Conservation (phyloP, 2,113 vertebrate species). For the Herpetotheres cachinnans region DNA sequence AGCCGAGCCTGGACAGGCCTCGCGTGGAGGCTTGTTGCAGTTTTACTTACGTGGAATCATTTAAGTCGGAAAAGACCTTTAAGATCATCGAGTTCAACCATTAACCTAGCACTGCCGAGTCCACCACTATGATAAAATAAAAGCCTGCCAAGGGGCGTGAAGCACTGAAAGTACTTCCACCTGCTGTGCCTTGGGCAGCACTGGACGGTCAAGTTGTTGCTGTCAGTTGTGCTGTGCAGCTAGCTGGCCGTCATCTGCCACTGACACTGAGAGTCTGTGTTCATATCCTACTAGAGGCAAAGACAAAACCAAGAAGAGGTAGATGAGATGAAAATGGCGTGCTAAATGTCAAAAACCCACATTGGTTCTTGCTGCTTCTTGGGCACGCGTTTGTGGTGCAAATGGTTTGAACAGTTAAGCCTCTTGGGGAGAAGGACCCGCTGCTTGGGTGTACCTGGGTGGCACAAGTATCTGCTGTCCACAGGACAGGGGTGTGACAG, state of each 20-base stretch:
- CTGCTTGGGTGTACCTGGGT: fast-evolving
- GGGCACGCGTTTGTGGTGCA: not conserved
- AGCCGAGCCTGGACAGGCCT: not conserved
- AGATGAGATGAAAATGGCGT: not conserved
- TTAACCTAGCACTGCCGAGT: too few relatives aligned
- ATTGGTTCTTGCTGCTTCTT: not conserved
- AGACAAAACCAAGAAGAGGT: not conserved
- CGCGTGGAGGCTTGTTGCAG: not conserved
- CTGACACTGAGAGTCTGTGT: too few relatives aligned
- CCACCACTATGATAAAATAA: not conserved
- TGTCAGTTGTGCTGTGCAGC: not conserved
- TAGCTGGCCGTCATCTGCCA: not conserved
- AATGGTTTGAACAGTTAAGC: not conserved
- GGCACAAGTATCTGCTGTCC: too few relatives aligned
- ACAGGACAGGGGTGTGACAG: fast-evolving
- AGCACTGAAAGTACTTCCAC: too few relatives aligned
- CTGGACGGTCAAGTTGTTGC: not conserved
- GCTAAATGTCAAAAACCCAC: not conserved
- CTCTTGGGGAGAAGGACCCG: not conserved
- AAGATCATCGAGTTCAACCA: too few relatives aligned
- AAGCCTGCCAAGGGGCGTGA: not conserved
- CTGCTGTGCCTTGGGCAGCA: fast-evolving
- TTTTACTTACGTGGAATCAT: too few relatives aligned
- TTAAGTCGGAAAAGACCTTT: too few relatives aligned
- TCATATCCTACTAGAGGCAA: not conserved